A percentile compares a stretch with the other conserved stretches of the same genome.
phyloP scores from a whole-genome alignment of 2,113 vertebrate species.

The Melanotaenia duboulayi region DNA sequence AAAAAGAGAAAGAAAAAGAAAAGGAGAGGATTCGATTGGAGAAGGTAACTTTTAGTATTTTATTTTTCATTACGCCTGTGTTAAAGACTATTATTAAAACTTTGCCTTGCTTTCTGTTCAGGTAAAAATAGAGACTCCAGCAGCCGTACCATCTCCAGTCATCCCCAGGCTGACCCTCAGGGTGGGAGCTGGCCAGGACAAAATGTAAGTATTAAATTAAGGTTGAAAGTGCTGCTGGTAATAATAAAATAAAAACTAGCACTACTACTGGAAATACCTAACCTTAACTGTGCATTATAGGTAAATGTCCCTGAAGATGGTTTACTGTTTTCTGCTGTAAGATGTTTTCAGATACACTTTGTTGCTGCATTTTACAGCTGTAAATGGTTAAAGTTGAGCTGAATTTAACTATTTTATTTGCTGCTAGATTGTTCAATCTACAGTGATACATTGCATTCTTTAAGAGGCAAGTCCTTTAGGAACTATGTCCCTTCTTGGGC shows the following conservation, averaged over 20 bases:
- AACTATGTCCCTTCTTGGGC: no score
- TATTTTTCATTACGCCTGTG: neutral
- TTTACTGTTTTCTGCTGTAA: no score
- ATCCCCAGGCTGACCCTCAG: conserved; percentile 95
- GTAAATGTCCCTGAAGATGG: no score
- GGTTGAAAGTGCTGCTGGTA: neutral
- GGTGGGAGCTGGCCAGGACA: conserved; percentile 97
- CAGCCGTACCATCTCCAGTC: conserved; percentile 90
- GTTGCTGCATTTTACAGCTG: no score
- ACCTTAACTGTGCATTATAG: no score
- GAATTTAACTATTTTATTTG: no score
- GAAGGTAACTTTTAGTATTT: conserved; percentile 66
- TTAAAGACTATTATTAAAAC: neutral
- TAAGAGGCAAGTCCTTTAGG: no score
- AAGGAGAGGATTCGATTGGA: conserved; percentile 77
- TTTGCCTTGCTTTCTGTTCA: conserved; percentile 56
- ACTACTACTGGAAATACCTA: no score
- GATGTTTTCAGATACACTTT: no score
- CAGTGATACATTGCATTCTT: no score
- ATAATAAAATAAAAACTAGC: neutral
- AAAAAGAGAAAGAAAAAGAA: conserved; percentile 78
- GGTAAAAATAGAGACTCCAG: conserved; percentile 90
- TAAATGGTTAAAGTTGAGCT: no score
- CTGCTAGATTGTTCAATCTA: no score
- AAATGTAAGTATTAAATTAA: conserved; percentile 89